Base-by-base conservation (phyloP, 92 coral and sea anemone species). In the Epizoanthus ramosus region DNA sequence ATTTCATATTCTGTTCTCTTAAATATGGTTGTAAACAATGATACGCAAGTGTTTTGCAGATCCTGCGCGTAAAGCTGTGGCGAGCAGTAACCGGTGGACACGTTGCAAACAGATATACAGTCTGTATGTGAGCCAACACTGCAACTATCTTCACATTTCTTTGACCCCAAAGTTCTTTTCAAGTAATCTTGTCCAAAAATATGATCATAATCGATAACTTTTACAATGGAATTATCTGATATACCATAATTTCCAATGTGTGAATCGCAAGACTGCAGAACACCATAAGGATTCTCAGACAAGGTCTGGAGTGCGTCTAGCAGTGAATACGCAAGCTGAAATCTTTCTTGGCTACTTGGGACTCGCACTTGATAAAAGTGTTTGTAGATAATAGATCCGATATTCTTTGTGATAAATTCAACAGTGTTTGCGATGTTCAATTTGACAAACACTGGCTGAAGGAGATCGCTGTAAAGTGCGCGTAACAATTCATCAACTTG, bases 221-320 rank as follows among this genome's bases (percentile, higher is more conserved):
- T 93, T 15, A 89, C 90, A 5, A 87, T 74, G 9, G 88, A 87
- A 61, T 73, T 39, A 57, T 67, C 63, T 13, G 97, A 68, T 56
- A 93, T 28, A 7, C 97, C 97, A 89, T 80, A 93, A 57, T 93
- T 93, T 17, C 94, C 97, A 8, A 91, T 66, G 61, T 93, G 97
- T 0, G 88, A 22, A 52, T 93, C 97, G 73, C 97, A 93, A 13
- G 91, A 87, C 63, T 93, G 97, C 9, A 93, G 66, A 82, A 82
- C 65, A 15, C 97, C 94, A 81, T 85, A 91, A 17, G 90, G 86
- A 45, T 85, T 86, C 54, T 71, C 86, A 21, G 93, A 87, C 54
- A 93, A 24, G 10, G 77, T 83, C 73, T 86, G 65, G 19, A 87
- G 72, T 22, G 89, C 77, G 67, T 91, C 92, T 52, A 93, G 68